phyloP scores from a whole-genome alignment of 23 tunicate species.

The Botrylloides violaceus region DNA sequence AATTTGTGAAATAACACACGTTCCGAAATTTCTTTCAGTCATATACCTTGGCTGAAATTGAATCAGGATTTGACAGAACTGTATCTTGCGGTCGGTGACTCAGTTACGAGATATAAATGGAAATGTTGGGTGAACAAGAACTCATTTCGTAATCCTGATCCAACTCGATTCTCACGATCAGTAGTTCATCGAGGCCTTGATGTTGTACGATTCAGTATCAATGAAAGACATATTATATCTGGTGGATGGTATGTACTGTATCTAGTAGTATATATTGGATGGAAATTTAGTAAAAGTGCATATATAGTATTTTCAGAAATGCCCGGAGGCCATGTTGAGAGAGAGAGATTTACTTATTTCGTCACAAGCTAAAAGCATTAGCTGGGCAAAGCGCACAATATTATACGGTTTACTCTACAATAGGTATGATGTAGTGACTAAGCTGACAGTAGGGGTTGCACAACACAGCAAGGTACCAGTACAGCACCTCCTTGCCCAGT shows the following conservation, averaged over 20 bases:
- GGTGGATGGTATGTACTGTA: conserved; percentile 25
- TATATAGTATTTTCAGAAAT: too few relatives aligned
- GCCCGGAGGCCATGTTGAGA: too few relatives aligned
- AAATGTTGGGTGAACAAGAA: background rate
- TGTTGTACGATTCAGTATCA: conserved; percentile 13
- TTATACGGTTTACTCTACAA: too few relatives aligned
- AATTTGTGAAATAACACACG: background rate
- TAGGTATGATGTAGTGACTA: too few relatives aligned
- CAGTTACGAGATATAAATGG: background rate
- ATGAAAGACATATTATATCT: background rate
- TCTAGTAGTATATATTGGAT: too few relatives aligned
- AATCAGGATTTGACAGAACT: background rate
- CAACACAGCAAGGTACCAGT: too few relatives aligned
- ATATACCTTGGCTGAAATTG: conserved; percentile 15
- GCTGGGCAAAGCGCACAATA: too few relatives aligned
- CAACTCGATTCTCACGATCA: background rate
- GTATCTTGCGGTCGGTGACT: conserved; percentile 17
- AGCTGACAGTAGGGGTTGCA: too few relatives aligned
- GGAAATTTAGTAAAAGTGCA: too few relatives aligned
- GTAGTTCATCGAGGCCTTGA: conserved; percentile 14
- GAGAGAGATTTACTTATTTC: too few relatives aligned
- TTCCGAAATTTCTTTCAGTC: background rate
- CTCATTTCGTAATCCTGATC: background rate
- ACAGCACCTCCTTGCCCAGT: too few relatives aligned
- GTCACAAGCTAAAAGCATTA: too few relatives aligned